Evolutionary conservation across 2,113 vertebrate species (phyloP).

Genomic region (Formicarius rufipectus): DNA sequence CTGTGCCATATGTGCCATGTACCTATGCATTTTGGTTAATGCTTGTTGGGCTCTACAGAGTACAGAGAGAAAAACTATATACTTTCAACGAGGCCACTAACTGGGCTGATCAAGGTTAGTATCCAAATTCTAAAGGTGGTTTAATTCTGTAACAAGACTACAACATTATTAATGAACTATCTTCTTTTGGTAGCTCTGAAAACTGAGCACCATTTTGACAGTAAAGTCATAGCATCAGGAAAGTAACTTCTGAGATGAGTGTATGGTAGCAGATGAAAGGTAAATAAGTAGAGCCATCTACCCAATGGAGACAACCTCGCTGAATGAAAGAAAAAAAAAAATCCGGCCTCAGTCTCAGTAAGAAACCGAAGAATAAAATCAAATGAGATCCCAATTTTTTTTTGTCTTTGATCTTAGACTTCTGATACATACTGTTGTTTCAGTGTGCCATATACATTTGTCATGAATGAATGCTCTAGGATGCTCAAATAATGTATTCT

Average conservation of each 20-base stretch:
- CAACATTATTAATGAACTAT: neutral
- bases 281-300: neutral
- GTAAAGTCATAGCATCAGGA: neutral
- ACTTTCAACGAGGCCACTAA: neutral
- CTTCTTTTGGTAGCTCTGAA: neutral
- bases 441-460: neutral
- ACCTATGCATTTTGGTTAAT: neutral
- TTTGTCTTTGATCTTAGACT: neutral
- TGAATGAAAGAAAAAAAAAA: neutral
- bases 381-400: neutral
- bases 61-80: neutral
- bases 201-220: neutral
- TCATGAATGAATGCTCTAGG: fast-evolving
- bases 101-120: neutral
- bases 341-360: neutral
- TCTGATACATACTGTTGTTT: neutral
- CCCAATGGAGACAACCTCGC: neutral
- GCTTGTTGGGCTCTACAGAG: neutral
- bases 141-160: neutral
- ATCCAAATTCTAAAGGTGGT: neutral
- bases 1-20: neutral
- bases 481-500: neutral
- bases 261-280: neutral
- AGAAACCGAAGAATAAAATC: neutral
- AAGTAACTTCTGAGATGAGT: neutral